Evolutionary conservation across 2,113 vertebrate genomes (phyloP).

Genomic region (Tympanuchus pallidicinctus): DNA sequence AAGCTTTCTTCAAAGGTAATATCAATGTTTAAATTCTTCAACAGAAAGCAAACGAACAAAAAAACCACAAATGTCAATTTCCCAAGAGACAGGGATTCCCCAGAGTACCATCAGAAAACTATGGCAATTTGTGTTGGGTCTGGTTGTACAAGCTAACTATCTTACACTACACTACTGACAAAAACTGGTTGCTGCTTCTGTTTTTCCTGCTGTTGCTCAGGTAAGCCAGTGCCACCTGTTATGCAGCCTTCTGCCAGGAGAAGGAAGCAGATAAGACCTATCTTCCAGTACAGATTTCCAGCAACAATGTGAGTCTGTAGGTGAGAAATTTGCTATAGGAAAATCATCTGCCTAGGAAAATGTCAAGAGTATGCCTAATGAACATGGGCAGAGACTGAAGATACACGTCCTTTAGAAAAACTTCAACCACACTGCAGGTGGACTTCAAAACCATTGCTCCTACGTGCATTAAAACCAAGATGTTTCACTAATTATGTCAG

Average conservation of each 20-base stretch:
- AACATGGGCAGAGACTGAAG: neutral
- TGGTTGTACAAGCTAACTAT: neutral
- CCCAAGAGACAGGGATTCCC: neutral
- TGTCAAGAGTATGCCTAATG: fast-evolving
- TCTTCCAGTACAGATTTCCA: neutral
- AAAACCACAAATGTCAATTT: neutral
- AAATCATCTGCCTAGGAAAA: neutral
- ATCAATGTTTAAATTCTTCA: neutral
- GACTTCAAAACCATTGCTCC: neutral
- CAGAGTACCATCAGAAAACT: neutral
- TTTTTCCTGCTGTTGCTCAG: neutral
- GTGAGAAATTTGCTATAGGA: neutral
- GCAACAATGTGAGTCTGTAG: neutral
- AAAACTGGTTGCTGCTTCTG: neutral
- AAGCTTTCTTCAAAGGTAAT: neutral
- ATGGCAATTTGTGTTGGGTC: neutral
- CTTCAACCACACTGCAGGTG: neutral
- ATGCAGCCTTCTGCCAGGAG: neutral
- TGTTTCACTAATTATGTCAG: fast-evolving
- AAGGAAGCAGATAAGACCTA: neutral
- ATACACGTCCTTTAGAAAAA: neutral
- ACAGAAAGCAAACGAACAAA: neutral
- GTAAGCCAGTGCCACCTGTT: neutral
- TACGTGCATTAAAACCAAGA: neutral
- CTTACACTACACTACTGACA: neutral